A percentile compares a stretch with the other conserved stretches of the same genome.
Evolutionary conservation across 2,888 invertebrate genomes (phyloP).

Genomic region (Heliconius charithonia): DNA sequence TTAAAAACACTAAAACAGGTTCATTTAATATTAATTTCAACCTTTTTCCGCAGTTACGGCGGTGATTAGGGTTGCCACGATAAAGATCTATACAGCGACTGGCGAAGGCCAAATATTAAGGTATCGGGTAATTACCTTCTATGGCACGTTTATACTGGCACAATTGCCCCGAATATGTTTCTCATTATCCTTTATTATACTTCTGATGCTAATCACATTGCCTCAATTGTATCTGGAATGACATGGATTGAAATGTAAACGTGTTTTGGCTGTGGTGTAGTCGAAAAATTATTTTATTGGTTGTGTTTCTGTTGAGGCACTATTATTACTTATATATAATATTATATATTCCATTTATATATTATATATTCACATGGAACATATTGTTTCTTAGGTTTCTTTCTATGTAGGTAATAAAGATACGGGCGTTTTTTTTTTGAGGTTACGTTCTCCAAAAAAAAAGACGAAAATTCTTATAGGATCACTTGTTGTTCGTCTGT

Average conservation of each 20-base stretch:
- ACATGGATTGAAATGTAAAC: constrained; percentile 43
- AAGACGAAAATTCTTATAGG: no score
- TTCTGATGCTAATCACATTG: constrained; percentile 47
- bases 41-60: constrained; percentile 41
- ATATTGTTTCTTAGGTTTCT: no score
- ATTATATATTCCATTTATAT: no score
- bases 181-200: constrained; percentile 52
- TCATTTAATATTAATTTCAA: constrained; percentile 45
- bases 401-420: no score
- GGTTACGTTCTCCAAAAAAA: no score
- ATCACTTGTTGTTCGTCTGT: no score
- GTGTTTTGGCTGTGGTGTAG: no score
- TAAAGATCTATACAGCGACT: constrained; percentile 46
- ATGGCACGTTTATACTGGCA: constrained; percentile 47
- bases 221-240: constrained; percentile 46
- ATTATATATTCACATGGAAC: no score
- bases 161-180: constrained; percentile 50
- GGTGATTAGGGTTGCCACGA: constrained; percentile 47
- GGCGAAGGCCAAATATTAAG: constrained; percentile 48
- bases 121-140: constrained; percentile 48
- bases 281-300: no score
- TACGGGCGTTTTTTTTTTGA: no score
- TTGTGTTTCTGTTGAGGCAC: no score
- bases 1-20: constrained; percentile 39
- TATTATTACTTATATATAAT: no score